These are phyloP conservation scores for Thamnophis sirtalis DNA, from an alignment of 2,113 vertebrate genomes.

Conservation along the genomic window DNA sequence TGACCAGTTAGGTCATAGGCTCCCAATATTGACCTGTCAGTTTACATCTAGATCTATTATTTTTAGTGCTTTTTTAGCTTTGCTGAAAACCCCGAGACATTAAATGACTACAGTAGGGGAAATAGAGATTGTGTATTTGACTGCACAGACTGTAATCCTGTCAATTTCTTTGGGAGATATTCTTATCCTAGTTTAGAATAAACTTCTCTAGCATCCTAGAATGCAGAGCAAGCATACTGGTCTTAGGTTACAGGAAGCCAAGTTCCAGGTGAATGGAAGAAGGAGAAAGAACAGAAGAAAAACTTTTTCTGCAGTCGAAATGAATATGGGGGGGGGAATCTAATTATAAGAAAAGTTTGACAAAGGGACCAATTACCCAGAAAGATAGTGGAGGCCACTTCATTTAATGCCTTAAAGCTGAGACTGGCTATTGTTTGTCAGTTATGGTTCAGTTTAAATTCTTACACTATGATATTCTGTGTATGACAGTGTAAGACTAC, in stretches of 20 bases:
- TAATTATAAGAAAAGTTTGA: not conserved
- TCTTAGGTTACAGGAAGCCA: not conserved
- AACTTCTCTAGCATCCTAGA: not conserved
- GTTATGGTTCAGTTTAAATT: not conserved
- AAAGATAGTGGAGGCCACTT: not conserved
- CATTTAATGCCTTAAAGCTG: not conserved
- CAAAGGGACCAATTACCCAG: not conserved
- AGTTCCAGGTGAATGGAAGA: not conserved
- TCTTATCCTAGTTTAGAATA: not conserved
- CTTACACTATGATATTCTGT: not conserved
- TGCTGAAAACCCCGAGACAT: not conserved
- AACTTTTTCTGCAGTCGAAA: not conserved
- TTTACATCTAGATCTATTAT: not conserved
- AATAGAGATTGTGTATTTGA: not conserved
- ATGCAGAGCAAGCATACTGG: not conserved
- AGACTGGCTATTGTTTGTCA: not conserved
- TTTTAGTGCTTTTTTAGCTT: not conserved
- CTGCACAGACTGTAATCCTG: not conserved
- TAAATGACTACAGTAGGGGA: not conserved
- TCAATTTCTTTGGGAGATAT: not conserved
- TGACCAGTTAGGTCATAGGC: not conserved
- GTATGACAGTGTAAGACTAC: fast-evolving
- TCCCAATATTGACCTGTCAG: not conserved
- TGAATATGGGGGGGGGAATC: not conserved
- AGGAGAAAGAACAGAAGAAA: not conserved